Conservation (phyloP, 2,888 invertebrate genomes). For the Hirtodrosophila duncani region DNA sequence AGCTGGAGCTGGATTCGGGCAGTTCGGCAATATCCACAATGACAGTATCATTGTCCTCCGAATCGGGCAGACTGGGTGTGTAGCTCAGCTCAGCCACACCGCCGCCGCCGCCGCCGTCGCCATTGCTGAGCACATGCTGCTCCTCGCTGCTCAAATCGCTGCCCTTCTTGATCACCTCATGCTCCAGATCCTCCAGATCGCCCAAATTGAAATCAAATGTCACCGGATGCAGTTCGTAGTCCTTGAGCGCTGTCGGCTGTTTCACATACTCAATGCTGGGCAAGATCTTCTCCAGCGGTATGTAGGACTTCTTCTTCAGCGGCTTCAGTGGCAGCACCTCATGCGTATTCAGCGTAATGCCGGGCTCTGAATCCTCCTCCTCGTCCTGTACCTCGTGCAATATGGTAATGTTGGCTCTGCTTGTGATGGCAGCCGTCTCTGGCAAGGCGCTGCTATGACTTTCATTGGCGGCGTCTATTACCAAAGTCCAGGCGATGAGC, state of each 20-base stretch:
- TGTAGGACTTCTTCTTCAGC: slow-evolving; percentile 73
- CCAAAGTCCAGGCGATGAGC: neutral
- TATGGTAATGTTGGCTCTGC: slow-evolving; percentile 68
- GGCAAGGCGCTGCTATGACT: slow-evolving; percentile 20
- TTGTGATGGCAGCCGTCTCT: too few species aligned
- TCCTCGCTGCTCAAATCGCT: slow-evolving; percentile 73
- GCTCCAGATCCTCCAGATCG: slow-evolving; percentile 76
- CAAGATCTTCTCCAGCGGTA: slow-evolving; percentile 66
- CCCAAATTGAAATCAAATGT: slow-evolving; percentile 77
- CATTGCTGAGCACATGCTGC: slow-evolving; percentile 65
- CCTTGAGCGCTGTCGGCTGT: slow-evolving; percentile 65
- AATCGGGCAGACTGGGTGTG: slow-evolving; percentile 43
- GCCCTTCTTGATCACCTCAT: slow-evolving; percentile 74
- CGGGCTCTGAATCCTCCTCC: slow-evolving; percentile 45
- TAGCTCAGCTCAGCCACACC: slow-evolving; percentile 29
- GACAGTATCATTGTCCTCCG: slow-evolving; percentile 53
- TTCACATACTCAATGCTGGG: slow-evolving; percentile 65
- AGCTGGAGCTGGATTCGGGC: slow-evolving; percentile 26
- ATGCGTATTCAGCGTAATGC: slow-evolving; percentile 69
- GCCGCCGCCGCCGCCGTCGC: slow-evolving; percentile 36
- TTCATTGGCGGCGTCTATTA: neutral
- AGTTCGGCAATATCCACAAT: slow-evolving; percentile 45
- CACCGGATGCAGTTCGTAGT: slow-evolving; percentile 75
- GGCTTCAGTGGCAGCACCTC: slow-evolving; percentile 70
- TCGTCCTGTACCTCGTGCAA: slow-evolving; percentile 56